Percentiles rank a stretch among this genome's conserved stretches.
Conservation (phyloP, 2,888 invertebrate species). For the Agriopis aurantiaria region DNA sequence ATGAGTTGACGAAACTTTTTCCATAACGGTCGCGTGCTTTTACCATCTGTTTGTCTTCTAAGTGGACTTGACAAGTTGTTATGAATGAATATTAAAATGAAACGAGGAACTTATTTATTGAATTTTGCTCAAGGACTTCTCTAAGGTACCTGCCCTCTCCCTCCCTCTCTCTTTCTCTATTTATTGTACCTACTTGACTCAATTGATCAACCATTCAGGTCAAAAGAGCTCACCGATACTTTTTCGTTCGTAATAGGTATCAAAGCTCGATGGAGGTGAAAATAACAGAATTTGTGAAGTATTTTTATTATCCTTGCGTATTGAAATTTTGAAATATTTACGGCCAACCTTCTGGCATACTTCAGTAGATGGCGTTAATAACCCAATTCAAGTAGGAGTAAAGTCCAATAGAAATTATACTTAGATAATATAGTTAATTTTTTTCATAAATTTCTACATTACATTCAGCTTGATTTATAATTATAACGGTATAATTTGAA, state of each 20-base stretch:
- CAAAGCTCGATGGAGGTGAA: too few relatives aligned
- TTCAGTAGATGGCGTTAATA: too few relatives aligned
- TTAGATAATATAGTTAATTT: too few relatives aligned
- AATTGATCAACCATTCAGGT: conserved; percentile 5
- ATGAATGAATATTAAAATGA: conserved; percentile 53
- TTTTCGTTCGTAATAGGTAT: not conserved
- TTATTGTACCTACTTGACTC: conserved; percentile 19
- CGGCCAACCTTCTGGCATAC: too few relatives aligned
- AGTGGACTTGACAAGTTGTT: conserved; percentile 59
- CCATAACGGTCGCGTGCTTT: conserved; percentile 57
- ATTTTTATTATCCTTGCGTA: too few relatives aligned
- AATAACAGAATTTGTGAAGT: too few relatives aligned
- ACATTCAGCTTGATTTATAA: not conserved
- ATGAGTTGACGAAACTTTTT: conserved; percentile 58
- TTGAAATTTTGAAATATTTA: too few relatives aligned
- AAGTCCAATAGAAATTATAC: too few relatives aligned
- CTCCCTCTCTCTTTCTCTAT: not conserved
- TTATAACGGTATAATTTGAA: conserved; percentile 14
- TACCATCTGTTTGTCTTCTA: conserved; percentile 62
- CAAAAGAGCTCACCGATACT: not conserved
- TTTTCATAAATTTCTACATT: too few relatives aligned
- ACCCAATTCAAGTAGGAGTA: too few relatives aligned
- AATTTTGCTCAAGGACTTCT: conserved; percentile 39
- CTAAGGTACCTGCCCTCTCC: too few relatives aligned
- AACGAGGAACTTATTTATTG: conserved; percentile 44